Evolutionary conservation across 2,797 vertebrate species (phyloP).

Genomic region (Lerista edwardsae): DNA sequence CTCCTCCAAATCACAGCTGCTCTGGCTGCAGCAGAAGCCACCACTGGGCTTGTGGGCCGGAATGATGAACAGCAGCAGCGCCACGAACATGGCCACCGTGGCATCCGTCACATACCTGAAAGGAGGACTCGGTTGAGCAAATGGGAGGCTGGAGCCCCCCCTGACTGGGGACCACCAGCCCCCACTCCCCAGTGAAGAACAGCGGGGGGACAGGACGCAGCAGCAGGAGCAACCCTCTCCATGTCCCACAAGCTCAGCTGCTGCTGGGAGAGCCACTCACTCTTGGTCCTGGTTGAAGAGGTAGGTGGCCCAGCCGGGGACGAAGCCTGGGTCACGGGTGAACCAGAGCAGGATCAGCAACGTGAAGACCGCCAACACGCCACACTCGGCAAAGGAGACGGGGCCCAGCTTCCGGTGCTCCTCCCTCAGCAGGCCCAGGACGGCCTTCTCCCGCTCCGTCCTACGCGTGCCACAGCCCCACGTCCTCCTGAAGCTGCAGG

Average conservation of each 20-base stretch:
- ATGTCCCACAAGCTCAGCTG: too few relatives aligned
- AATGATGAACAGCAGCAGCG: constrained; percentile 88
- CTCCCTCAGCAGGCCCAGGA: constrained; percentile 82
- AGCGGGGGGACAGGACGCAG: not conserved
- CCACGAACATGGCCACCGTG: constrained; percentile 86
- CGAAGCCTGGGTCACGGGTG: constrained; percentile 90
- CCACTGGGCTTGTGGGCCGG: constrained; percentile 86
- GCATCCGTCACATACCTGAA: constrained; percentile 90
- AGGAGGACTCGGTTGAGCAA: constrained; percentile 24
- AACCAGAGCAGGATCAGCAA: constrained; percentile 92
- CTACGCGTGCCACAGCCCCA: constrained; percentile 83
- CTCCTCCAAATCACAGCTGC: constrained; percentile 68
- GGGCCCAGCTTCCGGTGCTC: constrained; percentile 87
- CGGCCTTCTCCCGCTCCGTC: constrained; percentile 83
- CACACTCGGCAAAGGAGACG: constrained; percentile 88
- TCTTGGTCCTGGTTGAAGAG: constrained; percentile 85
- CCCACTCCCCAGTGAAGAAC: not conserved
- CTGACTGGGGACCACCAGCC: not conserved
- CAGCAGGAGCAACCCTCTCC: too few relatives aligned
- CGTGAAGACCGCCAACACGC: constrained; percentile 85
- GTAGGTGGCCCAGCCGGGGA: constrained; percentile 86
- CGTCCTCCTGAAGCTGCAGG: constrained; percentile 83
- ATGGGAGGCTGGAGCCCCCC: too few relatives aligned
- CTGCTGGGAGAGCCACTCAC: constrained; percentile 69
- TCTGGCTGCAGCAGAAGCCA: constrained; percentile 66